Conservation (phyloP, 2,113 vertebrate species). For the Apaloderma vittatum region DNA sequence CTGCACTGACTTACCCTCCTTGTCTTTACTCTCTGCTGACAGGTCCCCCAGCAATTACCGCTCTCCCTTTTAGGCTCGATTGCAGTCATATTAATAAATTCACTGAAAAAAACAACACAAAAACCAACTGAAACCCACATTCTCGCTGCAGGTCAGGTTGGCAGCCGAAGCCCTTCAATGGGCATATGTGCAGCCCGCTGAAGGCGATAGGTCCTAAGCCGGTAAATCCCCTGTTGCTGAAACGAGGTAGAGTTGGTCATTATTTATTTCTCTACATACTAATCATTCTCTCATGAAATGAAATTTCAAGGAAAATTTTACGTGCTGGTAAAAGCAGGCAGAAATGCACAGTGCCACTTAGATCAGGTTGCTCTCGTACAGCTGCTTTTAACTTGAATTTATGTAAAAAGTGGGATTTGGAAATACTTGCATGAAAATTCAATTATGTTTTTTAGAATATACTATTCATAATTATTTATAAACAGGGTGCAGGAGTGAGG, state of each 20-base stretch:
- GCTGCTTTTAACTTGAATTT: neutral
- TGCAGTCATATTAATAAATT: neutral
- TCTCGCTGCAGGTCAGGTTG: neutral
- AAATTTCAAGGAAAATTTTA: neutral
- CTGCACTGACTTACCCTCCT: neutral
- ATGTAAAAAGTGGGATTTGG: neutral
- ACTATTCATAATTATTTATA: neutral
- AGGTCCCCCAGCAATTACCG: neutral
- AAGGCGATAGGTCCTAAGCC: neutral
- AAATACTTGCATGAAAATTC: neutral
- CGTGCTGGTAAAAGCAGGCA: neutral
- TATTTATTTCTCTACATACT: neutral
- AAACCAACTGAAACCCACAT: rapidly evolving
- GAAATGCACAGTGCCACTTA: neutral
- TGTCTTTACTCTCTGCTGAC: neutral
- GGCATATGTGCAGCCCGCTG: neutral
- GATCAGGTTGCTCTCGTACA: neutral
- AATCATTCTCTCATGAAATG: neutral
- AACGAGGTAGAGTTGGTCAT: neutral
- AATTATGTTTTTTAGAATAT: neutral
- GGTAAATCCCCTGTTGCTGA: neutral
- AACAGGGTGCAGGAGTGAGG: neutral
- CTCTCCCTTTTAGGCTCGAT: neutral
- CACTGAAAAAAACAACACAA: neutral
- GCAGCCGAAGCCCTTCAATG: neutral